Base-by-base conservation (phyloP, 1,140 invertebrate genomes). In the Bombus soroeensis region DNA sequence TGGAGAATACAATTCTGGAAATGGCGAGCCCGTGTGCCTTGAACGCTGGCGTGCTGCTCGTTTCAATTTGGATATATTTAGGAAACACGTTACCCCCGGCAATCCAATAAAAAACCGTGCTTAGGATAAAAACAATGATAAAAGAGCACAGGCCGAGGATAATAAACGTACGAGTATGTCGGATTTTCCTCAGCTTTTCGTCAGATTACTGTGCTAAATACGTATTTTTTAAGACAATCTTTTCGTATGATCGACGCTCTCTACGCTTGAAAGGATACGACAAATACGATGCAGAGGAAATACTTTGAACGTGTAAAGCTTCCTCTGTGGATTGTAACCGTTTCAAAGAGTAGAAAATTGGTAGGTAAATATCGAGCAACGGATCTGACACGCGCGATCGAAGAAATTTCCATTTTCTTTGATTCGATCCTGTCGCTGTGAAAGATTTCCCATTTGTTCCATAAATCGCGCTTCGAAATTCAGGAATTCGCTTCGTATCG, bases 21-120 rank as follows among this genome's bases (percentile, higher is more conserved):
- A 90, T 83, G 81, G 82, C 76, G 18, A 47, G 13, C 25, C 28
- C 5, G 41, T 22, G 70, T 57, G 41, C 28, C 73, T 43, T 32
- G 32, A 12, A 70, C n/a, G 22, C 32, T n/a, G 70, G 53, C 43
- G 47, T 32, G 15, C 18, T 32, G 32, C 39, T 82, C 87, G 83
- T 90, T 88, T 81, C 80, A 81, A 64, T 90, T 84, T 83, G 47
- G 43, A 59, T 57, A 62, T 70, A 75, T 83, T 82, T 87, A 72
- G 72, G 39, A 81, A 76, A 85, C 76, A 43, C 73, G 73, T 72
- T 47, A 43, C 71, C 34, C 39, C 25, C 39, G n/a, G 41, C 32
- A 39, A 82, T 39, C 47, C 13, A 34, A 77, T 77, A 62, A 72
- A 53, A 47, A 73, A 68, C 34, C 22, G 6, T 9, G 41, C 22